phyloP scores from a whole-genome alignment of 2,797 vertebrate species.

The Cynopterus sphinx region DNA sequence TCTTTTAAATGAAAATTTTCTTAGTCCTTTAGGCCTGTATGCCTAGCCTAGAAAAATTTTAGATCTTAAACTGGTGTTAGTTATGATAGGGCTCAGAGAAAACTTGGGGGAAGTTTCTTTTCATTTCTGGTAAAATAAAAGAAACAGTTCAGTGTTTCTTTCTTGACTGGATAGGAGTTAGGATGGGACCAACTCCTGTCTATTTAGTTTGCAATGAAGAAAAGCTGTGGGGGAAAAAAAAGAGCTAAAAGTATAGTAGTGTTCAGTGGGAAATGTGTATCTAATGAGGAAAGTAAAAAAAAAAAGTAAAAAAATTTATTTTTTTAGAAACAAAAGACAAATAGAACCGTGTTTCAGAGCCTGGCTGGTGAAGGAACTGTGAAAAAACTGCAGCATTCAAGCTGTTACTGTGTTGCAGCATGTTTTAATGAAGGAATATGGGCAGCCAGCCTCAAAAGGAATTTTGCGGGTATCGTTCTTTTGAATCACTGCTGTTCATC shows the following conservation, averaged over 20 bases:
- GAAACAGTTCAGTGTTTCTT: neutral
- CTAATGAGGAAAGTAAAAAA: slow-evolving; percentile 44
- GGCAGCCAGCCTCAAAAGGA: slow-evolving; percentile 32
- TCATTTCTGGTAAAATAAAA: slow-evolving; percentile 24
- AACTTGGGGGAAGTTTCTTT: neutral
- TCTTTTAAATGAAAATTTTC: slow-evolving; percentile 34
- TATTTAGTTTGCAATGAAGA: slow-evolving; percentile 37
- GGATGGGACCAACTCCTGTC: neutral
- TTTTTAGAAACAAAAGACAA: slow-evolving; percentile 65
- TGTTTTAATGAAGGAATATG: slow-evolving; percentile 46
- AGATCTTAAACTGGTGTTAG: neutral
- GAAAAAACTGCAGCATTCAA: slow-evolving; percentile 22
- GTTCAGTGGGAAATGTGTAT: neutral
- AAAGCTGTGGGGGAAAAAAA: neutral
- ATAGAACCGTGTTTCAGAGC: slow-evolving; percentile 30
- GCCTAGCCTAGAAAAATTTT: slow-evolving; percentile 21
- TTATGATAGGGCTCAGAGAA: neutral
- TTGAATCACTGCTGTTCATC: slow-evolving; percentile 68
- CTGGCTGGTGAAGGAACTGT: neutral
- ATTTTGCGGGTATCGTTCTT: slow-evolving; percentile 57
- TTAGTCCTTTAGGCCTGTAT: neutral
- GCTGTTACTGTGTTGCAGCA: slow-evolving; percentile 24
- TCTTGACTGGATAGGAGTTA: neutral
- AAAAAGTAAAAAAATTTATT: neutral
- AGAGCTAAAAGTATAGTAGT: neutral